Evolutionary conservation across 2,113 vertebrate species (phyloP).

Genomic region (Apistogramma diplotaenia): DNA sequence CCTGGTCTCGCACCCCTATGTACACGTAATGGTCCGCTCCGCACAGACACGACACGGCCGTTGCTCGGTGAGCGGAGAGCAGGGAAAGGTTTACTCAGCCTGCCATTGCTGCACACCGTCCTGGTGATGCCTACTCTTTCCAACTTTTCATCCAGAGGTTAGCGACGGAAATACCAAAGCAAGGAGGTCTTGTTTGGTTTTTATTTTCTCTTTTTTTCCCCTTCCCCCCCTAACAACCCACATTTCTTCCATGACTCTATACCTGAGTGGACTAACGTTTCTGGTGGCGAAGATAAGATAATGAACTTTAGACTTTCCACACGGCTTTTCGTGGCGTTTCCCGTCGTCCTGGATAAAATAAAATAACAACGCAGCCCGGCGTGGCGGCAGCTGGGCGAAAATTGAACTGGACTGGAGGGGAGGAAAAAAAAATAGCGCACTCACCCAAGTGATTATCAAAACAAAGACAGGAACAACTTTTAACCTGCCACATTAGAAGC

Average conservation of each 20-base stretch:
- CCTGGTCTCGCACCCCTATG: constrained; percentile 22
- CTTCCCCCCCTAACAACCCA: background rate
- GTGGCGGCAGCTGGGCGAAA: constrained; percentile 78
- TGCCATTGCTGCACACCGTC: constrained; percentile 68
- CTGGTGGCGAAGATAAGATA: constrained; percentile 60
- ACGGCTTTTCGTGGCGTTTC: constrained; percentile 73
- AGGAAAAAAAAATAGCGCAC: constrained; percentile 38
- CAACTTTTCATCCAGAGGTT: constrained; percentile 69
- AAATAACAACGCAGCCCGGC: constrained; percentile 77
- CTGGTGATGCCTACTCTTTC: constrained; percentile 45
- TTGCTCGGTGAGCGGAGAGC: constrained; percentile 66
- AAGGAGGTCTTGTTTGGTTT: background rate
- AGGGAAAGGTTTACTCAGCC: constrained; percentile 60
- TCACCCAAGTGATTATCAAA: constrained; percentile 53
- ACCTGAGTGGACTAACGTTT: constrained; percentile 29
- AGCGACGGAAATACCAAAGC: constrained; percentile 18
- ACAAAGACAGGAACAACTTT: constrained; percentile 48
- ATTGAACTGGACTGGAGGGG: constrained; percentile 43
- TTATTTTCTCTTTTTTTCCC: background rate
- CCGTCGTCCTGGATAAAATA: constrained; percentile 69
- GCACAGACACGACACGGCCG: constrained; percentile 75
- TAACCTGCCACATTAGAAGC: constrained; percentile 57
- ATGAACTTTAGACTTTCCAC: constrained; percentile 79
- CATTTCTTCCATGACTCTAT: constrained; percentile 45
- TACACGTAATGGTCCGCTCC: constrained; percentile 68